These are phyloP conservation scores for Chelonus formosanus DNA, from an alignment of 2,888 invertebrate genomes.

Conservation along the genomic window DNA sequence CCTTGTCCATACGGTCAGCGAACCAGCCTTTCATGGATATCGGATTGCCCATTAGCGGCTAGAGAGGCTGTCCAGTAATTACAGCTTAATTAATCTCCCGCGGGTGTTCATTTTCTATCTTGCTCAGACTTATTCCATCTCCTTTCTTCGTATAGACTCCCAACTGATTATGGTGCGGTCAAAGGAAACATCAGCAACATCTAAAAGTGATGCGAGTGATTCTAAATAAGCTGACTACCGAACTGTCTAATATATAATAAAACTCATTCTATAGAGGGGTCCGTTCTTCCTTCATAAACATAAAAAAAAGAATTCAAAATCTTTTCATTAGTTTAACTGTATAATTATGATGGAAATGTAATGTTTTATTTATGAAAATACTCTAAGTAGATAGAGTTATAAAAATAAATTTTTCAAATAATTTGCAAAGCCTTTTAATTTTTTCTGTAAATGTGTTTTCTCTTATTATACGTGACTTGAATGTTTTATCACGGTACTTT, in stretches of 20 bases:
- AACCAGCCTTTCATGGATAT: constrained; percentile 60
- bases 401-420: too few species aligned
- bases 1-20: constrained; percentile 29
- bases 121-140: constrained; percentile 24
- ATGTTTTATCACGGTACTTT: too few species aligned
- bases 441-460: too few species aligned
- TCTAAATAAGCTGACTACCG: constrained; percentile 4
- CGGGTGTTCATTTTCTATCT: constrained; percentile 44
- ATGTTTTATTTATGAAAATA: too few species aligned
- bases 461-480: too few species aligned
- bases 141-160: neutral
- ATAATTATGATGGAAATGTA: too few species aligned
- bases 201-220: constrained; percentile 4
- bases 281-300: neutral
- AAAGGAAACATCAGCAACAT: constrained; percentile 8
- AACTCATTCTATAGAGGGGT: too few species aligned
- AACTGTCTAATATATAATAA: too few species aligned
- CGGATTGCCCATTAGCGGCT: constrained; percentile 62
- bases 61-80: constrained; percentile 62
- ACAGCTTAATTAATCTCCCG: constrained; percentile 62
- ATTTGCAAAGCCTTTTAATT: too few species aligned
- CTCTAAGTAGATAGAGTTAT: too few species aligned
- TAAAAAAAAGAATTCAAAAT: neutral
- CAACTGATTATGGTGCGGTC: constrained; percentile 5
- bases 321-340: too few species aligned